Evolutionary conservation across 2,797 vertebrate genomes (phyloP), one percentile per base, ranked within the genome.

Genomic region (Danio albolineatus): DNA sequence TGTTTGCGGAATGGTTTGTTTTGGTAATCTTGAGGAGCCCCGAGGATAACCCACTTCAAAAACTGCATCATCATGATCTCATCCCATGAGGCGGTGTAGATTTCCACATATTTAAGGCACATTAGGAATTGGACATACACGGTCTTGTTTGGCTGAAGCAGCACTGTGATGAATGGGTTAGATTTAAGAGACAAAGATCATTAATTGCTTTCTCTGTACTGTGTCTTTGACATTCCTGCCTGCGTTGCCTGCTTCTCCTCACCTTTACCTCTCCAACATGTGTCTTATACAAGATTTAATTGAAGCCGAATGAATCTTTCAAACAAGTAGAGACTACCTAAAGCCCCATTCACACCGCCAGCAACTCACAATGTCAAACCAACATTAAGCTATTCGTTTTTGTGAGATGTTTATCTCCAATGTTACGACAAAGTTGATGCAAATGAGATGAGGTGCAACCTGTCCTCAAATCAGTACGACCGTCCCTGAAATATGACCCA

Each of bases 1-100:
- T 92, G 90, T 93, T 93, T 93, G 91, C 87, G 91, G 89, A 92
- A 90, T 92, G 89, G 90, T 93, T 93, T 92, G 93, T 91, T 93
- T 93, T 91, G 88, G 90, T 92, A 92, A 92, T 91, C 89, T 85
- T 73, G 86, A 91, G 88, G 85, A 87, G 89, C 88, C 91, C 89
- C 81, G 80, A 86, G 90, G 89, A 90, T 82, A 83, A 83, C 86
- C 87, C 87, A 79, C 67, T 41, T 66, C 53, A 73, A 88, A 90
- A 91, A 88, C 89, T 87, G 88, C 73, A 43, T 74, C 89, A 85
- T 86, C 60, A 73, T 60, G 79, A 85, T 87, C 83, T 83, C 70
- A 71, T 92, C 91, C 91, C 90, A 84, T 88, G 89, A 88, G 89
- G 84, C 84, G 74, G 83, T 87, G 89, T 78, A 21, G 82, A 90